These are phyloP conservation scores for Drosophila lacteicornis DNA, from an alignment of 1,140 invertebrate species.

Conservation along the genomic window DNA sequence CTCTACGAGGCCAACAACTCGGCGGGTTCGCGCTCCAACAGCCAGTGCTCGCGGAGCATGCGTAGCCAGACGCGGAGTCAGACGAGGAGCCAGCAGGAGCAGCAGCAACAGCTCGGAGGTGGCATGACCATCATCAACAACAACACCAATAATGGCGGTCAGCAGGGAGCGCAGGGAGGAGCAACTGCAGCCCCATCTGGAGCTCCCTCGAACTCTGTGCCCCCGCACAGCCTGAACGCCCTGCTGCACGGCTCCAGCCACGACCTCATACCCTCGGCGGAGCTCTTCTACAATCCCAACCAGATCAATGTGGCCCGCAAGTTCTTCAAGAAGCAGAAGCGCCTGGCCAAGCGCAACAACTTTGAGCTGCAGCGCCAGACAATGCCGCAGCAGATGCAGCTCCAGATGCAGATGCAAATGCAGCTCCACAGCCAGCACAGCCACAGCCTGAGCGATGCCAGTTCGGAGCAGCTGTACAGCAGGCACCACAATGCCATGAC, in stretches of 20 bases:
- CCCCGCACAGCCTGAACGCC: constrained; percentile 88
- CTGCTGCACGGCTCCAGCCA: constrained; percentile 79
- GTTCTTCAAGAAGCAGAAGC: constrained; percentile 95
- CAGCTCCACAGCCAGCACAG: constrained; percentile 77
- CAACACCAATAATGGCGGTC: constrained; percentile 55
- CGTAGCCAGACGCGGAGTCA: constrained; percentile 71
- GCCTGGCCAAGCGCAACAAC: constrained; percentile 91
- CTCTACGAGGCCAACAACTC: constrained; percentile 85
- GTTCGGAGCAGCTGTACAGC: constrained; percentile 85
- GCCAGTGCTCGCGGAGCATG: constrained; percentile 86
- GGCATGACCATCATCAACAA: constrained; percentile 67
- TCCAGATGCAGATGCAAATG: constrained; percentile 83
- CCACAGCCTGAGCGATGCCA: constrained; percentile 86
- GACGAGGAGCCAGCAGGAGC: constrained; percentile 62
- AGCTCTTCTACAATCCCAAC: constrained; percentile 96
- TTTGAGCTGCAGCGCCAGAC: constrained; percentile 87
- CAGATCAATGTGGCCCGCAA: constrained; percentile 96
- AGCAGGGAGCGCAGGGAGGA: constrained; percentile 56
- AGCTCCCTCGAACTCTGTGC: neutral
- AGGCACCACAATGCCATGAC: constrained; percentile 87
- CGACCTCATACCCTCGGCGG: constrained; percentile 86
- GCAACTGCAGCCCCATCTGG: neutral
- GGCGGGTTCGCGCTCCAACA: constrained; percentile 87
- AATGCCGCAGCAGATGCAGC: constrained; percentile 86
- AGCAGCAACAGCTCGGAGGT: constrained; percentile 54